phyloP scores from a whole-genome alignment of 2,113 vertebrate genomes.

The Pelobates fuscus region DNA sequence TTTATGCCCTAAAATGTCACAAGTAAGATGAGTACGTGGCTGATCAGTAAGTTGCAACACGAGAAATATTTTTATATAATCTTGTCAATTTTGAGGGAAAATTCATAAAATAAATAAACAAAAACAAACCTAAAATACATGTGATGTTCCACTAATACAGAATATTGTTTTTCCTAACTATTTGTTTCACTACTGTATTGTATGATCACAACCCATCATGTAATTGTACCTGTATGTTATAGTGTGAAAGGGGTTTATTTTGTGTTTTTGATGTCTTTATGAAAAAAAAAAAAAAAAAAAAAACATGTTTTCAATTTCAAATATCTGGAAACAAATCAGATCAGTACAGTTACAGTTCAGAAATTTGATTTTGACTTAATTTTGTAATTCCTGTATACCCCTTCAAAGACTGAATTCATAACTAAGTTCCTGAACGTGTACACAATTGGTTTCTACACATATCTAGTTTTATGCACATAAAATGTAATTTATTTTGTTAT shows the following conservation, averaged over 20 bases:
- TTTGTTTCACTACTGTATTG: conserved; percentile 40
- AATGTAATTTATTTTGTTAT: conserved; percentile 73
- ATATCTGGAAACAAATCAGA: conserved; percentile 78
- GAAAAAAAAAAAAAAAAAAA: conserved; percentile 78
- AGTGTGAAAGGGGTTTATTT: conserved; percentile 68
- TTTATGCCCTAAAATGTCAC: conserved; percentile 69
- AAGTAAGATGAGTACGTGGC: conserved; percentile 72
- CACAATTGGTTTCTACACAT: conserved; percentile 66
- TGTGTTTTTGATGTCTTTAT: conserved; percentile 78
- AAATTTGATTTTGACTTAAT: conserved; percentile 64
- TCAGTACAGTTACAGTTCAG: conserved; percentile 66
- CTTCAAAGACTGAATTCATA: conserved; percentile 72
- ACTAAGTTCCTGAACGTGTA: conserved; percentile 63
- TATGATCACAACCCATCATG: conserved; percentile 41
- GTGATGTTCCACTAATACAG: conserved; percentile 75
- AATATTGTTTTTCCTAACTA: conserved; percentile 29
- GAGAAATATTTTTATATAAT: conserved; percentile 85
- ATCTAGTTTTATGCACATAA: conserved; percentile 65
- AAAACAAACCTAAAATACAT: conserved; percentile 72
- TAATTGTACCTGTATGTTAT: conserved; percentile 52
- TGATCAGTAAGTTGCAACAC: conserved; percentile 71
- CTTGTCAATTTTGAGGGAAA: conserved; percentile 78
- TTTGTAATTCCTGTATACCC: conserved; percentile 67
- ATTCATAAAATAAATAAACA: conserved; percentile 67
- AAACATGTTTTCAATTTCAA: no score